A percentile compares a stretch with the other conserved stretches of the same genome.
Conservation (phyloP, 2,888 invertebrate species). For the Tenthredo amoena region DNA sequence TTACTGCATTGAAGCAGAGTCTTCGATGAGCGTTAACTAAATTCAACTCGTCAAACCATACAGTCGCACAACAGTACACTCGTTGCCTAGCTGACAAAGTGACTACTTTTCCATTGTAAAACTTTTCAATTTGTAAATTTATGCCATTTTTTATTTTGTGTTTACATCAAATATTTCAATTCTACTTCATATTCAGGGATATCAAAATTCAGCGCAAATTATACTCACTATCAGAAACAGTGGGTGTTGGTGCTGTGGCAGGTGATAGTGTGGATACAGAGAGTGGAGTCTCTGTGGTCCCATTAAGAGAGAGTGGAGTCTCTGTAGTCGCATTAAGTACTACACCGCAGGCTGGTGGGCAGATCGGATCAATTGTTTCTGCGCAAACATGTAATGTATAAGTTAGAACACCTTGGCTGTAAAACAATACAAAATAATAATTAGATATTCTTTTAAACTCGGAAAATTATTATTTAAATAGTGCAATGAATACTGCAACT, state of each 20-base stretch:
- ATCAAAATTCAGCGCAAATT: neutral
- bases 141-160: neutral
- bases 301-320: constrained; percentile 71
- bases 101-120: neutral
- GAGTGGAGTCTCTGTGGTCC: constrained; percentile 76
- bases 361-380: constrained; percentile 95
- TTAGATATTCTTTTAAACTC: neutral
- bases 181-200: neutral
- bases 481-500: constrained; percentile 71
- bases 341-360: constrained; percentile 94
- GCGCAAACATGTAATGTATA: constrained; percentile 76
- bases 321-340: constrained; percentile 82
- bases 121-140: neutral
- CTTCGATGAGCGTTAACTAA: neutral
- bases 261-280: constrained; percentile 70
- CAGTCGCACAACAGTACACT: constrained; percentile 40
- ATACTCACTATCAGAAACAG: neutral
- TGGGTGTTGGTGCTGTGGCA: too few relatives aligned
- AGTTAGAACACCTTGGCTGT: constrained; percentile 74
- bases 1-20: neutral
- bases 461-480: neutral
- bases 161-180: neutral
- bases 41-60: constrained; percentile 36
- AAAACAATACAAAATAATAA: constrained; percentile 36
- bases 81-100: constrained; percentile 56